phyloP scores from a whole-genome alignment of 2,797 vertebrate genomes.

The Periophthalmus magnuspinnatus region DNA sequence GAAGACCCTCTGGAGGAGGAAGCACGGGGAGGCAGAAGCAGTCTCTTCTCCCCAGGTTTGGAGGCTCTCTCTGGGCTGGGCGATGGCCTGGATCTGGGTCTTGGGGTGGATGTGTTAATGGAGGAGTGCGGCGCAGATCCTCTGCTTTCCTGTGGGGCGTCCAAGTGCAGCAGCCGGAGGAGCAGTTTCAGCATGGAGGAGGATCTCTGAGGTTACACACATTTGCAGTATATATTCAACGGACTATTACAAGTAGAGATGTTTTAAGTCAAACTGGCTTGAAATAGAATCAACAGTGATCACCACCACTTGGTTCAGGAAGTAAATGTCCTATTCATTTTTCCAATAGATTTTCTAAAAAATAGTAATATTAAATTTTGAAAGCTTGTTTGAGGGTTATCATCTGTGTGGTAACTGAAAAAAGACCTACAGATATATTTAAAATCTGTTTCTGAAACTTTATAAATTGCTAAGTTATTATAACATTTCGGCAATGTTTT shows the following conservation, averaged over 20 bases:
- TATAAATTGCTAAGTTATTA: too few species aligned
- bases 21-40: slow-evolving; percentile 3
- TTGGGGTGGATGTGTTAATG: slow-evolving; percentile 78
- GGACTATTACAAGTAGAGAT: background rate
- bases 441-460: too few species aligned
- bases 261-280: background rate
- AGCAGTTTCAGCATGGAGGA: slow-evolving; percentile 89
- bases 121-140: slow-evolving; percentile 80
- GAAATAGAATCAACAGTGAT: too few species aligned
- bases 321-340: too few species aligned
- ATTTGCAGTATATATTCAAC: background rate
- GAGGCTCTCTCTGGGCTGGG: slow-evolving; percentile 71
- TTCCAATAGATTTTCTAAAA: too few species aligned
- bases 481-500: too few species aligned
- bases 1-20: slow-evolving; percentile 54
- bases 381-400: too few species aligned
- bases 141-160: slow-evolving; percentile 82
- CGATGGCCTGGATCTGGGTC: slow-evolving; percentile 64
- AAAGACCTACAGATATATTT: too few species aligned
- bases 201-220: slow-evolving; percentile 61
- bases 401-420: too few species aligned
- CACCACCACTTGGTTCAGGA: too few species aligned
- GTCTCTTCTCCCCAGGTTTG: slow-evolving; percentile 74
- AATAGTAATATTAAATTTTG: too few species aligned
- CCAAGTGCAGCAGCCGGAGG: slow-evolving; percentile 81